Conservation (phyloP, 2,888 invertebrate genomes). For the Merodon equestris region DNA sequence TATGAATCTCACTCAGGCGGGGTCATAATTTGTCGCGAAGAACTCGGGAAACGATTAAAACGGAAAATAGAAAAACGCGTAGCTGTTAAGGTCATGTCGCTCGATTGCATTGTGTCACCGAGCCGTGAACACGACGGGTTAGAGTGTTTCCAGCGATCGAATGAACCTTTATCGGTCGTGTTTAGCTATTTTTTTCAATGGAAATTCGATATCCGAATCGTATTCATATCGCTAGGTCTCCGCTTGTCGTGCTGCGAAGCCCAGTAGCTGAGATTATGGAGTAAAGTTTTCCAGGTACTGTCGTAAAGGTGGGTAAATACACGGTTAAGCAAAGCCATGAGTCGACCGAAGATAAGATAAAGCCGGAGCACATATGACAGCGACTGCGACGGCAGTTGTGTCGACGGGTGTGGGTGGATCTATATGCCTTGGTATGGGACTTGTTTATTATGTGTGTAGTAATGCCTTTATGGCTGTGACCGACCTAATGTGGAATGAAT, state of each 20-base stretch:
- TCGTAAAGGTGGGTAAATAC: too few species aligned
- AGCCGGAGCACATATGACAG: conserved; percentile 17
- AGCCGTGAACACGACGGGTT: conserved; percentile 13
- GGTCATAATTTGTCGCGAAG: conserved; percentile 52
- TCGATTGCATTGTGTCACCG: conserved; percentile 36
- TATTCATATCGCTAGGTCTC: conserved; percentile 28
- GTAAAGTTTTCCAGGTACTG: too few species aligned
- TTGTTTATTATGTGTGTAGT: conserved; percentile 22
- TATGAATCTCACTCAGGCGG: conserved; percentile 24
- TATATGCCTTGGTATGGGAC: conserved; percentile 33
- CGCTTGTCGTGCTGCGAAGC: conserved; percentile 34
- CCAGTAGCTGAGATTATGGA: too few species aligned
- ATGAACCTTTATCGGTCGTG: conserved; percentile 46
- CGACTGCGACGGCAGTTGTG: neutral
- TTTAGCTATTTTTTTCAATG: conserved; percentile 29
- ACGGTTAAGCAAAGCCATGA: neutral
- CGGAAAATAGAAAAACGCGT: conserved; percentile 49
- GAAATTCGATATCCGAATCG: conserved; percentile 63
- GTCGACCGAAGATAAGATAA: conserved; percentile 24
- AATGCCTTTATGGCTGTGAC: conserved; percentile 28
- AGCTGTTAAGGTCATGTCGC: conserved; percentile 62
- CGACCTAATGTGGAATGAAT: conserved; percentile 42
- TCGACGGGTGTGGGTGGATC: conserved; percentile 48
- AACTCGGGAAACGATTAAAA: conserved; percentile 21
- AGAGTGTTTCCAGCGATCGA: conserved; percentile 32